These are phyloP conservation scores for Procavia capensis DNA, from an alignment of 2,113 vertebrate species.

Conservation along the genomic window DNA sequence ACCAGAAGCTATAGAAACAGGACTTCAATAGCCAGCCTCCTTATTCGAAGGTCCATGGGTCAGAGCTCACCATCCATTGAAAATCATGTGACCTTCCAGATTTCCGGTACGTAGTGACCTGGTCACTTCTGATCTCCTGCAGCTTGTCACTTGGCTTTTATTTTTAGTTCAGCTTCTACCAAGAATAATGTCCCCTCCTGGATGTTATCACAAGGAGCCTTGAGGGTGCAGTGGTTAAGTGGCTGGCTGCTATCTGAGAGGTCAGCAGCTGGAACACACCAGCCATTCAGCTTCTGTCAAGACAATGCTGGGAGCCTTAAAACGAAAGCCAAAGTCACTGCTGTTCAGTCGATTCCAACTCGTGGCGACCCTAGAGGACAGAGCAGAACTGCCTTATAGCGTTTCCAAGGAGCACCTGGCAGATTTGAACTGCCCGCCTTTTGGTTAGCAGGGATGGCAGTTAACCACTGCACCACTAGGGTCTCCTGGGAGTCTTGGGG, in stretches of 20 bases:
- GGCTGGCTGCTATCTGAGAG: background rate
- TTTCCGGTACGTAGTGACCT: background rate
- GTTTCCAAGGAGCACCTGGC: too few relatives aligned
- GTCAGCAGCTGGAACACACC: background rate
- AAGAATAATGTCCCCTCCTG: rapidly evolving
- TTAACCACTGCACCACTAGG: too few relatives aligned
- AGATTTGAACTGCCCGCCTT: too few relatives aligned
- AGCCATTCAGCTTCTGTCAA: background rate
- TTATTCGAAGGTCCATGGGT: rapidly evolving
- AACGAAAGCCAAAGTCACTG: too few relatives aligned
- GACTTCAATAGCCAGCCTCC: background rate
- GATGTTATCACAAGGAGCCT: background rate
- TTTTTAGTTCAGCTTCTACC: background rate
- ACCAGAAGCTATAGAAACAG: background rate
- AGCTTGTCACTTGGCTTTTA: background rate
- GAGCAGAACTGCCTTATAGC: too few relatives aligned
- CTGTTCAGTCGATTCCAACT: too few relatives aligned
- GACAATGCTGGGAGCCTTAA: background rate
- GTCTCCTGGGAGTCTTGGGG: too few relatives aligned
- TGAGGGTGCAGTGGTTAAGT: background rate
- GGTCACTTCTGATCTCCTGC: background rate
- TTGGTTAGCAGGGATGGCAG: too few relatives aligned
- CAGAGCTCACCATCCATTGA: background rate
- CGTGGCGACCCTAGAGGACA: too few relatives aligned
- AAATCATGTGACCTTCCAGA: background rate